Evolutionary conservation across 53 echinoderm and acorn worm species (phyloP), one percentile per base, ranked within the genome.

Genomic region (Antedon mediterranea): DNA sequence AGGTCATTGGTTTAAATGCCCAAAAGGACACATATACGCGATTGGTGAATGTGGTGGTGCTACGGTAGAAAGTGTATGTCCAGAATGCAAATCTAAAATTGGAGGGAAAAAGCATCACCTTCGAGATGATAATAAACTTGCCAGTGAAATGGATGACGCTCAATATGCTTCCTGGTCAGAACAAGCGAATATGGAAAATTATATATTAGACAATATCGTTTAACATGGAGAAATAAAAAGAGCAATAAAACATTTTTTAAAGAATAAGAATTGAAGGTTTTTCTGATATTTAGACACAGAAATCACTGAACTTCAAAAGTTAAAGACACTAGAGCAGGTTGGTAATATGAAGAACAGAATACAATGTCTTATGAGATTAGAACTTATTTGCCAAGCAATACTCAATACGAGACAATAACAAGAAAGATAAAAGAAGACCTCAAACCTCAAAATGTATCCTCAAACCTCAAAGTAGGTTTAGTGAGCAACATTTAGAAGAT

Each of bases 101-200:
- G 93, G 93, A 28, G 93, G 93, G 28, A 72, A 82, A 0, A 26
- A 71, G 0, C 93, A 93, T 81, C 33, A 57, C 15, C 77, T 93
- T 74, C 71, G 34, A 4, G 77, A 81, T 9, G 89, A 76, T 43
- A 91, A 93, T 81, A 77, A 80, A 30, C 74, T 91, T 28, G 93
- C 94, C 9, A 32, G 90, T n/a, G 89, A 93, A 77, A 90, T 93
- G 90, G 90, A 93, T 32, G 90, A 94, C 26, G 91, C 90, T 0
- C 41, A 37, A 44, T 77, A 71, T 73, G 78, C 93, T 28, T 88
- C 93, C 5, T 93, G 84, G 81, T 90, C 90, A 28, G 84, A 90
- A 43, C 80, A 90, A 84, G 90, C 93, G 34, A 91, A 90, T 72
- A 78, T 93, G 73, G 82, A 13, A 13, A 90, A 93, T 73, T 93